These are phyloP conservation scores for Sycophila sp. DNA, from an alignment of 1,140 invertebrate genomes.

Conservation along the genomic window DNA sequence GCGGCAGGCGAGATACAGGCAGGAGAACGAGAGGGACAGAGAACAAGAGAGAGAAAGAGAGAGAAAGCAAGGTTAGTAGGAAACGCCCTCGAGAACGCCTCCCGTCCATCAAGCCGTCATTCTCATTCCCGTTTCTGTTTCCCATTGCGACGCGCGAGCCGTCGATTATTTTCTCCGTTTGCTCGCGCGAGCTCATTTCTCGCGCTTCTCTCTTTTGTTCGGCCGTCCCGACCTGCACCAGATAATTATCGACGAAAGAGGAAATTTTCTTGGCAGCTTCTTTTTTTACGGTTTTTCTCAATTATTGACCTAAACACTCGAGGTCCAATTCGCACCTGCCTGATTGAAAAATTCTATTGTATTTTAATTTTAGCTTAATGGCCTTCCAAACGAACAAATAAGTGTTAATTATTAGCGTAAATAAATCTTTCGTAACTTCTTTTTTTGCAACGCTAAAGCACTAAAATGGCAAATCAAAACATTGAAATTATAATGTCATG, in stretches of 20 bases:
- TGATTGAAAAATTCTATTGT: too few relatives aligned
- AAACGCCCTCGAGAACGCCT: conserved; percentile 60
- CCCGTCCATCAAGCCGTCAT: conserved; percentile 60
- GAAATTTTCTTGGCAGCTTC: conserved; percentile 19
- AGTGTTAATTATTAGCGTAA: too few relatives aligned
- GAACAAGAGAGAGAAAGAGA: conserved; percentile 50
- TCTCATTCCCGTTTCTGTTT: conserved; percentile 64
- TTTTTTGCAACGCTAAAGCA: too few relatives aligned
- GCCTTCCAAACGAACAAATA: too few relatives aligned
- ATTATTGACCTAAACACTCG: too few relatives aligned
- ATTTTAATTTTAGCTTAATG: too few relatives aligned
- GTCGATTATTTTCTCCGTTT: conserved; percentile 58
- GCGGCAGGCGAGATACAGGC: conserved; percentile 34
- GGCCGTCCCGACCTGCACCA: conserved; percentile 44
- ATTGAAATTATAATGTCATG: too few relatives aligned
- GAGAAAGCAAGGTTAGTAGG: conserved; percentile 52
- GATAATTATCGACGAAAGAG: conserved; percentile 58
- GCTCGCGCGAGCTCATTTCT: background rate
- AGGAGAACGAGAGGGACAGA: too few relatives aligned
- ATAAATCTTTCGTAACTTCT: too few relatives aligned
- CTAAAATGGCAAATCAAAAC: too few relatives aligned
- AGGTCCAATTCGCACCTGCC: too few relatives aligned
- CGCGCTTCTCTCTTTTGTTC: conserved; percentile 17
- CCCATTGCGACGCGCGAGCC: conserved; percentile 53
- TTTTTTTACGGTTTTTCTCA: background rate